Conservation (phyloP, 1,140 invertebrate species). For the Drosophila sturtevanti region DNA sequence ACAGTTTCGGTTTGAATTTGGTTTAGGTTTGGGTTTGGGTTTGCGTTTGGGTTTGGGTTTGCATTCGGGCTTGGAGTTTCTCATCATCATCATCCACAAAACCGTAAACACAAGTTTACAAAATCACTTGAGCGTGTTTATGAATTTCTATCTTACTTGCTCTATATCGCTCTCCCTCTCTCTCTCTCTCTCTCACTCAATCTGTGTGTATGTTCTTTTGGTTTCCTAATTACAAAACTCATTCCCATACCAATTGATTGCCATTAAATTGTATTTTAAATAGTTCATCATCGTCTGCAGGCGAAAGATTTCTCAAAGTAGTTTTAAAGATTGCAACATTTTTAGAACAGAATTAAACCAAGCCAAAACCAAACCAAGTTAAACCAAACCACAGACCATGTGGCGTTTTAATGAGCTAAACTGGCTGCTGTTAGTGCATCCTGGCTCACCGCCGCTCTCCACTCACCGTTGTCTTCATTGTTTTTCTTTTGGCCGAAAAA, state of each 20-base stretch:
- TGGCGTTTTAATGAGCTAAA: conserved; percentile 72
- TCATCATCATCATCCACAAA: conserved; percentile 16
- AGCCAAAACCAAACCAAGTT: conserved; percentile 5
- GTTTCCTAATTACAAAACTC: conserved; percentile 70
- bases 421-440: neutral
- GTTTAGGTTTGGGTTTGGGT: conserved; percentile 15
- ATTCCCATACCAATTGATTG: conserved; percentile 64
- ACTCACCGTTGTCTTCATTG: conserved; percentile 39
- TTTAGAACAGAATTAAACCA: neutral
- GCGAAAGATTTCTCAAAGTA: conserved; percentile 22
- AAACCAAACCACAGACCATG: conserved; percentile 45
- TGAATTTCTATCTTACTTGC: conserved; percentile 51
- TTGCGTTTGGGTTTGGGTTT: neutral
- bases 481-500: conserved; percentile 49
- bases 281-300: conserved; percentile 44
- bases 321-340: conserved; percentile 40
- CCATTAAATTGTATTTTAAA: conserved; percentile 76
- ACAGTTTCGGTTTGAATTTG: conserved; percentile 16
- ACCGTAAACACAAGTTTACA: conserved; percentile 50
- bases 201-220: conserved; percentile 22
- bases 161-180: conserved; percentile 14
- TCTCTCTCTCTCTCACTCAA: neutral
- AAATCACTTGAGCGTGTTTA: conserved; percentile 75
- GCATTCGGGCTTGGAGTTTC: no score
- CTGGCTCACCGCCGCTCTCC: neutral